These are phyloP conservation scores for Serilophus lunatus DNA, from an alignment of 2,113 vertebrate genomes.

Conservation along the genomic window DNA sequence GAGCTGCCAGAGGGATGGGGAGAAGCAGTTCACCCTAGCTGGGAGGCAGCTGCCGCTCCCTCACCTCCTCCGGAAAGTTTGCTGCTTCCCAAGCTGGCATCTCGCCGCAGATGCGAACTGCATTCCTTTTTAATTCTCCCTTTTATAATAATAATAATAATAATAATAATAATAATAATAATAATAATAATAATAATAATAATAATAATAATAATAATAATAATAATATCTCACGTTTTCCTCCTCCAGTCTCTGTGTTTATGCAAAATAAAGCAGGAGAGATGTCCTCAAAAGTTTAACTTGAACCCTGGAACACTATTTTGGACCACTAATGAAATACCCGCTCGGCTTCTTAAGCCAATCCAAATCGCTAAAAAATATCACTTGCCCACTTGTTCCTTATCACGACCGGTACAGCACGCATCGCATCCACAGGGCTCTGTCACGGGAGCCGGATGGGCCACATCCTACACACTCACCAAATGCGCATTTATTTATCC, in stretches of 20 bases:
- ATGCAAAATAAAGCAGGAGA: not conserved
- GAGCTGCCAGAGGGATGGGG: not conserved
- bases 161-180: not conserved
- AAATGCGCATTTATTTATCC: not conserved
- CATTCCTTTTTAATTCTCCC: not conserved
- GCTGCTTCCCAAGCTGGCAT: not conserved
- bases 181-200: not conserved
- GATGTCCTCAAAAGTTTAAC: not conserved
- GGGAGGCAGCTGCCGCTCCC: not conserved
- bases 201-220: not conserved
- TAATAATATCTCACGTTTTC: not conserved
- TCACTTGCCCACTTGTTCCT: not conserved
- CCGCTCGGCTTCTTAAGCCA: not conserved
- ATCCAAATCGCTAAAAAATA: not conserved
- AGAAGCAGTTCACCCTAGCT: not conserved
- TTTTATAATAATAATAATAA: not conserved
- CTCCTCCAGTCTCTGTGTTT: not conserved
- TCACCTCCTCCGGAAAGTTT: constrained; percentile 2
- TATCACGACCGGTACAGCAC: not conserved
- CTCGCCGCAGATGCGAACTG: not conserved
- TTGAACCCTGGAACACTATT: not conserved
- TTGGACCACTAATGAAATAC: not conserved
- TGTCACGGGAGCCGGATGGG: not conserved
- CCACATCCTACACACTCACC: not conserved
- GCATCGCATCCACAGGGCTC: not conserved